Evolutionary conservation across 2,888 invertebrate genomes (phyloP), one percentile per base, ranked within the genome.

Genomic region (Scaptomyza flava): DNA sequence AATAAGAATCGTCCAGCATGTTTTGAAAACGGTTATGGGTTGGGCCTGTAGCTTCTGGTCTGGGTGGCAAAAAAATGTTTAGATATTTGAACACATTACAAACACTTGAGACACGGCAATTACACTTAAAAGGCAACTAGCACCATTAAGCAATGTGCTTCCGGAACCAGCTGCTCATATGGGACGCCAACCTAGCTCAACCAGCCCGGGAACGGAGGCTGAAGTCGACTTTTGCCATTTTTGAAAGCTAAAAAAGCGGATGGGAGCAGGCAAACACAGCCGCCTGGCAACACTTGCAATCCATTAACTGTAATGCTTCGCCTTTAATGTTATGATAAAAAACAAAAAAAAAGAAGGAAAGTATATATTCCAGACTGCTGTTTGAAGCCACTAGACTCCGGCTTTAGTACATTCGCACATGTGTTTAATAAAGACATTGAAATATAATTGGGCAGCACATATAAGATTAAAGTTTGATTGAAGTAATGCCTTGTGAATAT

Each of bases 261-360:
- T 11, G 31, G 52, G 56, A 41, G 41, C 34, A 59, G n/a, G 27
- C 45, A 43, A 68, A 45, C 67, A 64, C 65, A 61, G 70, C 58
- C 69, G 70, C 56, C 69, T 68, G 75, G 79, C 79, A 81, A 83
- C 85, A 83, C 81, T 83, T 86, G 84, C 81, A 80, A 83, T 80
- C 84, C 81, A 86, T 86, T 86, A 80, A 80, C 80, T 78, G 65
- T 70, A 82, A 81, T 79, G 80, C 61, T 27, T 42, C 7, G 46
- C 77, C 82, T 77, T 81, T 23, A 74, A 80, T 68, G 77, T 79
- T 79, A 79, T 74, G 77, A 81, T 79, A 81, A 79, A 79, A 68
- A 66, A 60, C 52, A 43, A 34, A 41, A 45, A 23, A 17, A 23
- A 42, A 7, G 3, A 43, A 33, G 34, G 47, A 60, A 48, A 48